Base-by-base conservation (phyloP, 2,797 vertebrate species). In the Muraenolepis orangiensis region DNA sequence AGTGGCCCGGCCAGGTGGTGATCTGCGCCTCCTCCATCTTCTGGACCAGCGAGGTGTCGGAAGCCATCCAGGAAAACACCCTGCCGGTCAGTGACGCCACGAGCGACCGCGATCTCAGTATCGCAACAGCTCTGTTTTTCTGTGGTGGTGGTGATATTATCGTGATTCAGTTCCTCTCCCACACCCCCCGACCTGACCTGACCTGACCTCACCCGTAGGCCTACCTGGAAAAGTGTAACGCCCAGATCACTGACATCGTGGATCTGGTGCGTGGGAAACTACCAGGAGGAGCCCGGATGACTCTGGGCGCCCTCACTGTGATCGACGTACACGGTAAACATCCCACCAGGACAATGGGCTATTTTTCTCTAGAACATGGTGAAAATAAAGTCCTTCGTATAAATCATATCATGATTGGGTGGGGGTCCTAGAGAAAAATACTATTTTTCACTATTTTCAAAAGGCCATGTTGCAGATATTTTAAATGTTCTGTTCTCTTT, bases 1-100 rank as follows among this genome's bases (percentile, higher is more conserved):
- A 95, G 84, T 98, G 97, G 96, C 95, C 95, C 30, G 96, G 97
- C 51, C 97, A 99, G 88, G 94, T 97, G n/a, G 94, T 98, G 16
- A 96, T 98, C 84, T 98, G 96, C 76, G 95, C 95, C 57, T 99
- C 96, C 20, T 96, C 93, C 78, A 95, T 98, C 81, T 96, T 94
- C 89, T 98, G 96, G 97, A 98, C 97, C 66, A 89, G 90, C 75
- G 95, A 97, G 87, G 96, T 98, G 10, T 95, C 95, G 66, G 87
- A 95, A 69, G 95, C 95, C 74, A 95, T 98, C 82, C 77, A 74
- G 11, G 90, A 84, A 74, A 94, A 94, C 78, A 76, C 92, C 34
- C 87, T 98, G 61, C 77, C 14, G 29, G 97, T 98, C 88, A 93
- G 90, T 80, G n/a, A 26, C 51, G 6, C 42, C 42, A 74, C 0